Evolutionary conservation across 37 sponge, comb jelly and placozoan species (phyloP), one percentile per base, ranked within the genome.

Genomic region (Tethya wilhelma): DNA sequence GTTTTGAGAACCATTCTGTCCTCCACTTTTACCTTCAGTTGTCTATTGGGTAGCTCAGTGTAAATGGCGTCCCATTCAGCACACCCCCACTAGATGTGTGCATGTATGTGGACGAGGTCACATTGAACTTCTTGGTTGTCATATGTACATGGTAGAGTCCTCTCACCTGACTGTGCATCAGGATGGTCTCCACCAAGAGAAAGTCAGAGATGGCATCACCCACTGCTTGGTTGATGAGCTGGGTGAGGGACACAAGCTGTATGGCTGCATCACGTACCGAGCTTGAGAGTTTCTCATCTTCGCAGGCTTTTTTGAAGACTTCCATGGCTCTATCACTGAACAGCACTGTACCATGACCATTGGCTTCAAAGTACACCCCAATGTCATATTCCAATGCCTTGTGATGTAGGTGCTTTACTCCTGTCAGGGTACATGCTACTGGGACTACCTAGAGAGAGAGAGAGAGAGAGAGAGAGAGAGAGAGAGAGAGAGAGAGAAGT

Each of bases 261-360:
- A 36, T 73, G 14, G 80, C 93, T n/a, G 90, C 86, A 8, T 63
- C 69, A 25, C 59, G 33, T 3, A 12, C 64, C 33, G 29, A 60
- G 7, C 25, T 64, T 26, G 84, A 69, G 33, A 79, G 19, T n/a
- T 79, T 70, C 1, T 64, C 40, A 66, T 84, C 74, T 23, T 74
- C 45, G 9, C 37, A 42, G 2, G 73, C 82, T 2, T 33, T 60
- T 26, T 75, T 29, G 44, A 96, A 85, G 14, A 59, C 62, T 42
- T 75, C 78, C 22, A 84, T 73, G n/a, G 96, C 90, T 37, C 34
- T 72, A n/a, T 84, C 71, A 59, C 96, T 92, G 69, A 90, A 96
- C 56, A 96, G 39, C 1, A 98, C 99, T 3, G 95, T 98, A 17
- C 99, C 99, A 76, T 98, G 99, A 8, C 99, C 99, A 65, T 98